A percentile compares a stretch with the other conserved stretches of the same genome.
Evolutionary conservation across 2,888 invertebrate species (phyloP).

Genomic region (Cerastis rubricosa): DNA sequence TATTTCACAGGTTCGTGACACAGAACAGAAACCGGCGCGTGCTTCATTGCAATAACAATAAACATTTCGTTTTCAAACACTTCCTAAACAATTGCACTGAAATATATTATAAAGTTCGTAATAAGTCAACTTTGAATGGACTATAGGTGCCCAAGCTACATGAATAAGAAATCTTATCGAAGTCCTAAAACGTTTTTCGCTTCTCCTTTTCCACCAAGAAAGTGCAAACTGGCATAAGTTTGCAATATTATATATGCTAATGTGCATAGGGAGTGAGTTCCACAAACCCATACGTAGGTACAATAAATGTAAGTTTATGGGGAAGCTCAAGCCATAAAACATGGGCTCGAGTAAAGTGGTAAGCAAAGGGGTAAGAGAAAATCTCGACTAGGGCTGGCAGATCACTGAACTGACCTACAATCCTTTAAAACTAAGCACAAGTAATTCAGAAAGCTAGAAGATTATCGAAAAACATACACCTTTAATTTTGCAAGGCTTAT

Average conservation of each 20-base stretch:
- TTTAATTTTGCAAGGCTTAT: neutral
- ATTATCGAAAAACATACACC: neutral
- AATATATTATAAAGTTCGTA: slow-evolving; percentile 42
- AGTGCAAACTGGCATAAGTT: slow-evolving; percentile 34
- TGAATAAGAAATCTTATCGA: slow-evolving; percentile 16
- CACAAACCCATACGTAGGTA: slow-evolving; percentile 7
- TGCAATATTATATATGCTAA: slow-evolving; percentile 45
- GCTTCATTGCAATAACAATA: slow-evolving; percentile 54
- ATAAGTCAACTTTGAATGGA: slow-evolving; percentile 5
- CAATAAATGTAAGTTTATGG: slow-evolving; percentile 42
- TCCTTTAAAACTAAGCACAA: neutral
- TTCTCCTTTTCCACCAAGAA: neutral
- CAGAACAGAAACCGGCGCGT: slow-evolving; percentile 52
- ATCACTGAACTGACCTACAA: neutral
- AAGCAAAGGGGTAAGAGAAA: slow-evolving; percentile 29
- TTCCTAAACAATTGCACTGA: slow-evolving; percentile 45
- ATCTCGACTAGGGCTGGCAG: slow-evolving; percentile 28
- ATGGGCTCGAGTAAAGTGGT: slow-evolving; percentile 23
- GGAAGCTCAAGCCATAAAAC: slow-evolving; percentile 39
- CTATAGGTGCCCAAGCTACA: neutral
- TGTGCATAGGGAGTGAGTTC: slow-evolving; percentile 15
- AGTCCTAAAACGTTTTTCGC: slow-evolving; percentile 6
- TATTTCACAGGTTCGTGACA: slow-evolving; percentile 54
- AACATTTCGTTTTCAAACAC: slow-evolving; percentile 39
- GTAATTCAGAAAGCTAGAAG: neutral